Conservation (phyloP, 2,888 invertebrate species). For the Caenorhabditis sp. region DNA sequence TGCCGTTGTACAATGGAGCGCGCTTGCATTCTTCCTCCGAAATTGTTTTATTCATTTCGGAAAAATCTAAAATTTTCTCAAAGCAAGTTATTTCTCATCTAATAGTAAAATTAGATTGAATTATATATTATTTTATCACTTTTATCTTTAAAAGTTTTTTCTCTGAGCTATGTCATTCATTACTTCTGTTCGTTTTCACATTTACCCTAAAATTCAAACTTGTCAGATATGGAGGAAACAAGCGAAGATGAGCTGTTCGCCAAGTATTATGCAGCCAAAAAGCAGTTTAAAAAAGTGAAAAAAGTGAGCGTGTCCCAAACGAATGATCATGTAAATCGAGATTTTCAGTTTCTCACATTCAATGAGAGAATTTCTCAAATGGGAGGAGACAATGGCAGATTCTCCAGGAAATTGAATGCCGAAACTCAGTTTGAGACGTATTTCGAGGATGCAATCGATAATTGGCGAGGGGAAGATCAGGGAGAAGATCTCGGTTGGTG, state of each 20-base stretch:
- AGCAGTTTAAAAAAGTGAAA: constrained; percentile 40
- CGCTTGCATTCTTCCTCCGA: neutral
- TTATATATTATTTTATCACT: neutral
- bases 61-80: constrained; percentile 6
- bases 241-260: constrained; percentile 53
- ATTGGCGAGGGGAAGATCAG: constrained; percentile 50
- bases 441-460: constrained; percentile 49
- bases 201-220: neutral
- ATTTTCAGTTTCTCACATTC: constrained; percentile 58
- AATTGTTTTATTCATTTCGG: neutral
- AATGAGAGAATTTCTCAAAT: constrained; percentile 59
- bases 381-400: constrained; percentile 60
- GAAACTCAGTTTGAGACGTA: constrained; percentile 51
- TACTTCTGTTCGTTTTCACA: neutral
- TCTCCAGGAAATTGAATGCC: constrained; percentile 44
- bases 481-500: constrained; percentile 45
- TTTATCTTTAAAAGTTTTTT: neutral
- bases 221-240: constrained; percentile 37
- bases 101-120: neutral
- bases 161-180: neutral
- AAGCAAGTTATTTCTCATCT: neutral
- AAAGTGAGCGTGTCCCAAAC: constrained; percentile 8
- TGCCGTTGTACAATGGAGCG: constrained; percentile 14
- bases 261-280: constrained; percentile 45
- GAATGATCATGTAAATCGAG: neutral